Evolutionary conservation across 2,113 vertebrate species (phyloP).

Genomic region (Elephas maximus): DNA sequence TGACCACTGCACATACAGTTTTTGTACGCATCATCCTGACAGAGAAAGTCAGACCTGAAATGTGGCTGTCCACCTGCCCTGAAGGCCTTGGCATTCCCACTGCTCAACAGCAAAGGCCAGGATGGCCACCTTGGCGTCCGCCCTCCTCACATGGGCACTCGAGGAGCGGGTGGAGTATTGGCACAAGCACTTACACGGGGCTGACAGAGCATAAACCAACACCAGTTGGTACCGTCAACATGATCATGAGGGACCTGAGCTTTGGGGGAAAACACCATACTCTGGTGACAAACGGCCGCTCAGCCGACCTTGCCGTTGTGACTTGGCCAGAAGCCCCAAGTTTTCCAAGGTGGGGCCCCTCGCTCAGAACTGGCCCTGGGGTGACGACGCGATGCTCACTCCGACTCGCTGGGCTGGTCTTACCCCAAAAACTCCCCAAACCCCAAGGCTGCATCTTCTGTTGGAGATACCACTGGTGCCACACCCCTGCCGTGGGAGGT

Average conservation of each 20-base stretch:
- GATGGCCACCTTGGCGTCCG: too few relatives aligned
- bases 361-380: too few relatives aligned
- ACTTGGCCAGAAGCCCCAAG: not conserved
- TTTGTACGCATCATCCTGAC: too few relatives aligned
- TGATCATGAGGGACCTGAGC: not conserved
- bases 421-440: not conserved
- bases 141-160: too few relatives aligned
- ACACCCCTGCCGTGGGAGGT: too few relatives aligned
- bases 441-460: not conserved
- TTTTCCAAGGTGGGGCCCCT: not conserved
- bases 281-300: not conserved
- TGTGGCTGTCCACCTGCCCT: not conserved
- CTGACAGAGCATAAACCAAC: not conserved
- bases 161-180: too few relatives aligned
- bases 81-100: not conserved
- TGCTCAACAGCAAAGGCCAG: too few relatives aligned
- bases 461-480: not conserved
- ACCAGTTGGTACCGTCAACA: accelerated
- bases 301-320: not conserved
- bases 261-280: not conserved
- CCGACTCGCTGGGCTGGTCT: not conserved
- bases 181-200: too few relatives aligned
- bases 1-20: too few relatives aligned
- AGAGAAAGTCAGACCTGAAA: too few relatives aligned
- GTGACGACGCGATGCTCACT: too few relatives aligned